phyloP scores from a whole-genome alignment of 2,797 vertebrate species.

The Mus spretus region DNA sequence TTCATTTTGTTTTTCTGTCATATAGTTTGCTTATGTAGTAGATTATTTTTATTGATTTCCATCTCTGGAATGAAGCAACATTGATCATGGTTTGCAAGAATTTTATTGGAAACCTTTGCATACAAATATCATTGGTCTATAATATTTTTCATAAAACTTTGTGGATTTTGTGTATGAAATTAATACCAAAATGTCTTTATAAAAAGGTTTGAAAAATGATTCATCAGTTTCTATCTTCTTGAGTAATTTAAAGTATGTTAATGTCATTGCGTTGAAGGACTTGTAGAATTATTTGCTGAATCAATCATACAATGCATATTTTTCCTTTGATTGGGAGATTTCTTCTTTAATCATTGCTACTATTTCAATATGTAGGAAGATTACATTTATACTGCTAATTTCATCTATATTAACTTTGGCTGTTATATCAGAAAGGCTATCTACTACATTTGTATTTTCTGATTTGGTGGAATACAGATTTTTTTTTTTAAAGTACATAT shows the following conservation, averaged over 20 bases:
- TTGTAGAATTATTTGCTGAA: not conserved
- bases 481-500: not conserved
- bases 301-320: not conserved
- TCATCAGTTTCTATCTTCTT: too few species aligned
- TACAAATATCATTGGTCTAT: not conserved
- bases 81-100: not conserved
- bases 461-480: not conserved
- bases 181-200: not conserved
- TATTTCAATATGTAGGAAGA: not conserved
- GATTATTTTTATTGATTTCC: not conserved
- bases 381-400: not conserved
- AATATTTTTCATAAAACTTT: not conserved
- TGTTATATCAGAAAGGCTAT: not conserved
- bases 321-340: not conserved
- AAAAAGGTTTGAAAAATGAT: not conserved
- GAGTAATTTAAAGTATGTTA: not conserved
- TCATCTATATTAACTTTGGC: not conserved
- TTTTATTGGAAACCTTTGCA: not conserved
- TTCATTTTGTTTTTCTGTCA: not conserved
- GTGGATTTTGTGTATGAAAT: not conserved
- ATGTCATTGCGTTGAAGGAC: not conserved
- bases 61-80: not conserved
- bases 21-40: not conserved
- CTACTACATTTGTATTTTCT: not conserved
- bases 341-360: not conserved